Evolutionary conservation across 2,888 invertebrate genomes (phyloP).

Genomic region (Ditylenchus weischeri): DNA sequence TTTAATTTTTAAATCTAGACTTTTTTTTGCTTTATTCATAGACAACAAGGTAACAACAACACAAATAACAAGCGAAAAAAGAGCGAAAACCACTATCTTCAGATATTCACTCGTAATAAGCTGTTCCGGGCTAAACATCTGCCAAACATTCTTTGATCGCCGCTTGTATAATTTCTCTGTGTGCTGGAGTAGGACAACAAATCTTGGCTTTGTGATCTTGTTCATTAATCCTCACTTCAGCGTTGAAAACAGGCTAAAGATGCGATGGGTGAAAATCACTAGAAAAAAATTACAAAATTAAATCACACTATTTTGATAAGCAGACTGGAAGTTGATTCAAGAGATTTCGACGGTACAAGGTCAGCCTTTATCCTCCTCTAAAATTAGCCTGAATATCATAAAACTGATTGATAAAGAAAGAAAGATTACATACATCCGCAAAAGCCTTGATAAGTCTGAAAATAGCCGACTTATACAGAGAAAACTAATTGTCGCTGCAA

Average conservation of each 20-base stretch:
- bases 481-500: slow-evolving; percentile 12
- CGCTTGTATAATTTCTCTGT: slow-evolving; percentile 5
- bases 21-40: too few relatives aligned
- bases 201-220: slow-evolving; percentile 13
- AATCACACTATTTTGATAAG: too few relatives aligned
- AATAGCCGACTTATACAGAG: background rate
- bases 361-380: slow-evolving; percentile 9
- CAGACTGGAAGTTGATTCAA: background rate
- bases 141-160: slow-evolving; percentile 4
- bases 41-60: too few relatives aligned
- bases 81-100: too few relatives aligned
- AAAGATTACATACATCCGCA: background rate
- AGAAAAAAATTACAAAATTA: background rate
- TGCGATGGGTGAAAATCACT: background rate
- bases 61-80: too few relatives aligned
- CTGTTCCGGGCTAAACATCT: background rate
- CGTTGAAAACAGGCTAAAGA: slow-evolving; percentile 21
- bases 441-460: background rate
- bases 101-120: too few relatives aligned
- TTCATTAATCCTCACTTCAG: slow-evolving; percentile 16
- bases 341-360: background rate
- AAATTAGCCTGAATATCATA: background rate
- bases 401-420: too few relatives aligned
- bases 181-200: slow-evolving; percentile 5
- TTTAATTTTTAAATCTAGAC: too few relatives aligned